Base-by-base conservation (phyloP, 2,797 vertebrate species). In the Harpagifer antarcticus region DNA sequence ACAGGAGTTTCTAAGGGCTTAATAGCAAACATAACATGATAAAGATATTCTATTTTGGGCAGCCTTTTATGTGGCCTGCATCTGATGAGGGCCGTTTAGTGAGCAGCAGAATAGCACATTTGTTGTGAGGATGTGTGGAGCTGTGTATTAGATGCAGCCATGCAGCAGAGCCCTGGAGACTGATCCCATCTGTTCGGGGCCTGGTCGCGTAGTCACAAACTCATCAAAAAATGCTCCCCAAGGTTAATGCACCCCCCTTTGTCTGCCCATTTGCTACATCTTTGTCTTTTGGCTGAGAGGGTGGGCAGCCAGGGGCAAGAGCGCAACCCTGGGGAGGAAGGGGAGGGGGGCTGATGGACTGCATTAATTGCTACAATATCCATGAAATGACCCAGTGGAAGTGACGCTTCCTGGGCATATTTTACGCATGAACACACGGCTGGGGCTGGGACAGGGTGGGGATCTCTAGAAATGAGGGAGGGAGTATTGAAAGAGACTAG, bases 141-240 rank as follows among this genome's bases (percentile, higher is more conserved):
- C 67, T 80, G 88, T 83, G 74, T 82, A 82, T 86, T 74, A 78
- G 81, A 85, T 19, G 86, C 87, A 91, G 58, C 42, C 69, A 81
- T 75, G 88, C 86, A 86, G 85, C 78, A 85, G 69, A 60, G 83
- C 92, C 91, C 90, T 47, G 72, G 88, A 91, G 92, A 92, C 88
- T 68, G 90, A 87, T 88, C 92, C 93, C 94, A 94, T 94, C 94
- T 94, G 93, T 90, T 91, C 79, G 81, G 87, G 79, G 4, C 88
- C 90, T 73, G 84, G 81, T 87, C 85, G 85, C 76, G 72, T 79
- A 86, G 89, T 84, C 86, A 82, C 80, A 79, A 84, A 86, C 91
- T 92, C 92, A 94, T 94, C 91, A 94, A 85, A 91, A 76, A 69
- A 37, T 70, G 69, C 68, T 90, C 91, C 91, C 83, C 55, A 57